Percentiles rank a stretch among this genome's conserved stretches.
phyloP scores from a whole-genome alignment of 2,113 vertebrate species.

The Gambusia holbrooki region DNA sequence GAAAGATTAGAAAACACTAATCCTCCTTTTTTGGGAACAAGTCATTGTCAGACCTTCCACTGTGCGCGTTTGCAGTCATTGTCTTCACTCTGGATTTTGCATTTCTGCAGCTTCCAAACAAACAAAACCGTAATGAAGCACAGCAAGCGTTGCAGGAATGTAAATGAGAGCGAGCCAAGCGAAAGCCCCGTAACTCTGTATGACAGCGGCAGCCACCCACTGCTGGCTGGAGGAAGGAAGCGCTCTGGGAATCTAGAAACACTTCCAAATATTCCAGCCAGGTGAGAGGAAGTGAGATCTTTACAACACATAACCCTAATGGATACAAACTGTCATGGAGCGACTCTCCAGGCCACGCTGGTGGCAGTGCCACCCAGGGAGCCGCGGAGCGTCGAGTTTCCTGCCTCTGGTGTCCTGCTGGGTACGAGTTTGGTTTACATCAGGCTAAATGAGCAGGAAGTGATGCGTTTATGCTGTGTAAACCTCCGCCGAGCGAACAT shows the following conservation, averaged over 20 bases:
- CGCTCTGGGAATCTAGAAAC: slow-evolving; percentile 48
- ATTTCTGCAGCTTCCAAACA: slow-evolving; percentile 14
- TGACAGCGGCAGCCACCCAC: slow-evolving; percentile 52
- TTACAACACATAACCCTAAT: slow-evolving; percentile 38
- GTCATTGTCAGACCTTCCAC: not conserved
- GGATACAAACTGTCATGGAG: slow-evolving; percentile 65
- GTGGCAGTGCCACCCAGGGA: slow-evolving; percentile 65
- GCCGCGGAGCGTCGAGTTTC: slow-evolving; percentile 30
- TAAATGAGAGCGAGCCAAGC: slow-evolving; percentile 63
- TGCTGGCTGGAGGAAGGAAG: slow-evolving; percentile 46
- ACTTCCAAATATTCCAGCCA: slow-evolving; percentile 41
- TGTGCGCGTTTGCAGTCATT: slow-evolving; percentile 4
- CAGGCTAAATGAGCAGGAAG: slow-evolving; percentile 67
- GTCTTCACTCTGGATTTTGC: not conserved
- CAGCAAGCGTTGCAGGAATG: slow-evolving; percentile 37
- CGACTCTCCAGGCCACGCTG: slow-evolving; percentile 44
- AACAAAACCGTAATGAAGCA: slow-evolving; percentile 38
- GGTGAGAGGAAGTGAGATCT: slow-evolving; percentile 54
- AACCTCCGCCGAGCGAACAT: slow-evolving; percentile 52
- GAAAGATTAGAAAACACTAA: slow-evolving; percentile 2
- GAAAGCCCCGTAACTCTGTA: slow-evolving; percentile 62
- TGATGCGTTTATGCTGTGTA: slow-evolving; percentile 77
- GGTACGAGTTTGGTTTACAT: slow-evolving; percentile 67
- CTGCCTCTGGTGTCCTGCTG: slow-evolving; percentile 44
- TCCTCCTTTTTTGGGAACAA: not conserved